Conservation (phyloP, 2,113 vertebrate genomes). For the Bubalus kerabau region DNA sequence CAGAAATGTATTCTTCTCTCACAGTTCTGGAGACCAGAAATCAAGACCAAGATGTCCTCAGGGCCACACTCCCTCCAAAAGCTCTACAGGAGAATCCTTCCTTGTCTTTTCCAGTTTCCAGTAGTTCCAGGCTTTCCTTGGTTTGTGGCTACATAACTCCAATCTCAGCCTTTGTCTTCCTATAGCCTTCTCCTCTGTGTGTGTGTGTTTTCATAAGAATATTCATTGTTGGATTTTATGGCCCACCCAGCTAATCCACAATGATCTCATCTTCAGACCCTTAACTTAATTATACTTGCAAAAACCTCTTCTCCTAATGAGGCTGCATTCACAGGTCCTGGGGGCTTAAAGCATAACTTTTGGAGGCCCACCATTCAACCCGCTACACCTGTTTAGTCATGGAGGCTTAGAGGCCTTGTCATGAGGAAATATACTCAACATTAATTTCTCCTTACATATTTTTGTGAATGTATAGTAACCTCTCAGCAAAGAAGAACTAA, state of each 20-base stretch:
- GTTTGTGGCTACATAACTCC: background rate
- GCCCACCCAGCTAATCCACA: background rate
- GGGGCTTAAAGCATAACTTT: background rate
- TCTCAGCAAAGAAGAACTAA: background rate
- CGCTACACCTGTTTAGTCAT: background rate
- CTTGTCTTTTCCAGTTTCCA: background rate
- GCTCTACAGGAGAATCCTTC: background rate
- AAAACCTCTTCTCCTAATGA: background rate
- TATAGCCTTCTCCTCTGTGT: background rate
- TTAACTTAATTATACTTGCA: background rate
- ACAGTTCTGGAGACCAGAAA: background rate
- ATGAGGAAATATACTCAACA: background rate
- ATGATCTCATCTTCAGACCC: background rate
- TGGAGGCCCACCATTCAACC: background rate
- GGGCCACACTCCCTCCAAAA: background rate
- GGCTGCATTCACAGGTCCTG: background rate
- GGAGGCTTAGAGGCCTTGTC: background rate
- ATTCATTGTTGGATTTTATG: background rate
- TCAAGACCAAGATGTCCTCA: background rate
- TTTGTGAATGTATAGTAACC: background rate
- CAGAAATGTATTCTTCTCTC: background rate
- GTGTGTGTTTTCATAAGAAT: background rate
- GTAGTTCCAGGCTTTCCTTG: no score
- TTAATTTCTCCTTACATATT: background rate
- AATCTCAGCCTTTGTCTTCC: background rate